These are phyloP conservation scores for Dugesia japonica DNA, from an alignment of 2,888 invertebrate genomes.

Conservation along the genomic window DNA sequence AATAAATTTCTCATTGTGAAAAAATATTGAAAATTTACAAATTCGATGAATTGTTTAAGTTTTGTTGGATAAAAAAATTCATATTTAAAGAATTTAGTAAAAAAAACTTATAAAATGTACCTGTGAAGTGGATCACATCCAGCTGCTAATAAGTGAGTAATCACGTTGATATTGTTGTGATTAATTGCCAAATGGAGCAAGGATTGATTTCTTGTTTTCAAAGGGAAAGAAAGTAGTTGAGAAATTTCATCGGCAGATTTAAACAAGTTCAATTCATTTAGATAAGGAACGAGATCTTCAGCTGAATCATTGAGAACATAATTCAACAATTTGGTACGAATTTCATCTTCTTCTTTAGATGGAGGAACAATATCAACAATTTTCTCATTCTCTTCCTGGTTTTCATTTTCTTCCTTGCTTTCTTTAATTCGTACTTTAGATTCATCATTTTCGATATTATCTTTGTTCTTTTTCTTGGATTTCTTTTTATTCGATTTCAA, in stretches of 20 bases:
- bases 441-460: too few species aligned
- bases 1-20: too few species aligned
- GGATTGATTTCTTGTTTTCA: not conserved
- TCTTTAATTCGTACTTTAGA: too few species aligned
- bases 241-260: not conserved
- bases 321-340: not conserved
- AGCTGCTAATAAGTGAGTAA: not conserved
- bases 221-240: not conserved
- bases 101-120: not conserved
- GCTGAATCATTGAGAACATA: not conserved
- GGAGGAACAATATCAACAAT: not conserved
- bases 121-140: not conserved
- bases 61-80: too few species aligned
- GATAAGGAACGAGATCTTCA: not conserved
- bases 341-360: not conserved
- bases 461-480: too few species aligned
- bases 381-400: too few species aligned
- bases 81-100: too few species aligned
- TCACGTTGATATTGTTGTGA: not conserved
- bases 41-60: too few species aligned
- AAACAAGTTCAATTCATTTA: not conserved
- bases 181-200: not conserved
- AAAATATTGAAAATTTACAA: too few species aligned
- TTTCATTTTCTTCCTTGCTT: too few species aligned
- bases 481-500: too few species aligned